Base-by-base conservation (phyloP, 2,888 invertebrate species). In the Pogonocherus hispidulus region DNA sequence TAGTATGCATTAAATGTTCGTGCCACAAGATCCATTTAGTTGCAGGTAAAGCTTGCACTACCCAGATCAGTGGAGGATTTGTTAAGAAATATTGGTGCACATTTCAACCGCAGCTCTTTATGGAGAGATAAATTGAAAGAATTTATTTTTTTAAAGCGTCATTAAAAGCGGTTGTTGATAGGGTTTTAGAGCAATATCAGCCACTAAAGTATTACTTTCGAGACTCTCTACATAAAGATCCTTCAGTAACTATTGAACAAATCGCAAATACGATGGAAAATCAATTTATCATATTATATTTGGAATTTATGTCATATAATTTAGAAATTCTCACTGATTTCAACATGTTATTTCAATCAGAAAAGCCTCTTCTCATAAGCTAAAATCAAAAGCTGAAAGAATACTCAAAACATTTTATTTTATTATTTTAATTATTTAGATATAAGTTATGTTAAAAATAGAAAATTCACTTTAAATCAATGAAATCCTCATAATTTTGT, bases 1-100 rank as follows among this genome's bases (percentile, higher is more conserved):
- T 83, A 67, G 76, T 78, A 5, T 76, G 73, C 27, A 67, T 83
- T 22, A 82, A 80, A 69, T 84, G 82, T 67, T 79, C 77, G 23
- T 83, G 82, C 66, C 83, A n/a, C n/a, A n/a, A 82, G 73, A 77
- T 80, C 41, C 77, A 82, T 70, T 71, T 83, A 57, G 74, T 78
- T 35, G 71, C 80, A 56, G 77, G 77, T 6, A 77, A 82, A 69
- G 82, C 83, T 19, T 83, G 82, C 70, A n/a, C n/a, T 84, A 19
- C 83, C 83, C 3, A 60, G 67, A 52, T 63, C 51, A 11, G 70
- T 78, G n/a, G 77, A 78, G 67, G 75, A 78, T 64, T 37, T 78
- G 5, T 70, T 78, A n/a, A 62, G 80, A 44, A 80, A 77, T 73
- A 49, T 80, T 55, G 76, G 74, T 11, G 46, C 68, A 16, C 76